Evolutionary conservation across 2,888 invertebrate species (phyloP).

Genomic region (Frankliniella fusca): DNA sequence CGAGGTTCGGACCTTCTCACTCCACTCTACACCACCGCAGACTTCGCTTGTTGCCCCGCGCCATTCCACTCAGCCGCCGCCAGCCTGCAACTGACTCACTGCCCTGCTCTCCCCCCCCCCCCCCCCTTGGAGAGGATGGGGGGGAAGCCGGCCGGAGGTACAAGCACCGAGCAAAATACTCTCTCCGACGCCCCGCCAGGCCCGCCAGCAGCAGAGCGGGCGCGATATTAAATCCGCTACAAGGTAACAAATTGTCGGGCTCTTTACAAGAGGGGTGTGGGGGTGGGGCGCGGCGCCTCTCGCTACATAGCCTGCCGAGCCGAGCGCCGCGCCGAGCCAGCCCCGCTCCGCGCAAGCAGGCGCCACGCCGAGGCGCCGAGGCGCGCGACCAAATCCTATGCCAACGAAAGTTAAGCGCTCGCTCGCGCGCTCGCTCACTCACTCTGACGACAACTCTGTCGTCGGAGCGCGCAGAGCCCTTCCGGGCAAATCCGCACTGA

Average conservation of each 20-base stretch:
- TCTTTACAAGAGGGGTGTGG: background rate
- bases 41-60: no score
- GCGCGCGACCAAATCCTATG: background rate
- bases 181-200: background rate
- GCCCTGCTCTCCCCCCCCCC: background rate
- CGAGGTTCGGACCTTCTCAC: no score
- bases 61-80: background rate
- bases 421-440: background rate
- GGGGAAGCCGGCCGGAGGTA: no score
- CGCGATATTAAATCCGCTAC: background rate
- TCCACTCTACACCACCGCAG: no score
- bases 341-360: no score
- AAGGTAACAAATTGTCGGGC: background rate
- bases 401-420: background rate
- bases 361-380: no score
- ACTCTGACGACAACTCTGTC: background rate
- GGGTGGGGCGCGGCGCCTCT: no score
- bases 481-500: no score
- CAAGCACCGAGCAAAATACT: background rate
- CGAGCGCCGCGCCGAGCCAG: no score
- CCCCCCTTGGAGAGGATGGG: background rate
- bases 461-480: no score
- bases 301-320: no score
- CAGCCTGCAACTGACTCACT: background rate
- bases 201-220: background rate